Base-by-base conservation (phyloP, 2,797 vertebrate species). In the Kryptopterus vitreolus region DNA sequence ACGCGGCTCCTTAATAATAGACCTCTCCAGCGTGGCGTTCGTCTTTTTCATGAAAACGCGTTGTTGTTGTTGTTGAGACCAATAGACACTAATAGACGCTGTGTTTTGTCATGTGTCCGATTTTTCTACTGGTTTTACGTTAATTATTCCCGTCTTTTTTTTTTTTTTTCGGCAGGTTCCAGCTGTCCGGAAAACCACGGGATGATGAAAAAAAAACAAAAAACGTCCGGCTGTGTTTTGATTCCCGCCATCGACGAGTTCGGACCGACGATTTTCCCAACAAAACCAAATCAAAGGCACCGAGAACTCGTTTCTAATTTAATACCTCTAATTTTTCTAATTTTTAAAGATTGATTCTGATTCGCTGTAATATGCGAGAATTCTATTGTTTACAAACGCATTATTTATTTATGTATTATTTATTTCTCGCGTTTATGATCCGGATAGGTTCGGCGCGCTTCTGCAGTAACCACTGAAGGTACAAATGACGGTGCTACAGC, bases 1-100 rank as follows among this genome's bases (percentile, higher is more conserved):
- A 35, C 65, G 29, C 20, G 20, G 58, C 55, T 77, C 58, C 31
- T 72, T 55, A 71, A 71, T 57, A 77, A 81, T 57, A 43, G 62
- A 78, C 75, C 10, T 38, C 18, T 11, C 31, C 74, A 31, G 73
- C 29, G 22, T 65, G 8, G 1, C 5, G 29, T 9, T n/a, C 46
- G 61, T 31, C 22, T 55, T 59, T 70, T 81, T 26, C 77, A n/a
- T 63, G 77, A 62, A 61, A 81, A 69, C 70, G 43, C 50, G 46
- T 38, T 50, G 43, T 58, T 65, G 29, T 29, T 24, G 16, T 48
- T 69, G 55, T 48, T 69, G 33, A 55, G 12, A 24, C 29, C 31
- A 71, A 7, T 11, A 11, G 48, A 33, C 29, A 22, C 26, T 22
- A 43, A 43, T 10, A 43, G 38, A 55, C 69, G n/a, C 1, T 52